A percentile compares a stretch with the other conserved stretches of the same genome.
These are phyloP conservation scores for Oxyura jamaicensis DNA, from an alignment of 2,113 vertebrate species.

Conservation along the genomic window DNA sequence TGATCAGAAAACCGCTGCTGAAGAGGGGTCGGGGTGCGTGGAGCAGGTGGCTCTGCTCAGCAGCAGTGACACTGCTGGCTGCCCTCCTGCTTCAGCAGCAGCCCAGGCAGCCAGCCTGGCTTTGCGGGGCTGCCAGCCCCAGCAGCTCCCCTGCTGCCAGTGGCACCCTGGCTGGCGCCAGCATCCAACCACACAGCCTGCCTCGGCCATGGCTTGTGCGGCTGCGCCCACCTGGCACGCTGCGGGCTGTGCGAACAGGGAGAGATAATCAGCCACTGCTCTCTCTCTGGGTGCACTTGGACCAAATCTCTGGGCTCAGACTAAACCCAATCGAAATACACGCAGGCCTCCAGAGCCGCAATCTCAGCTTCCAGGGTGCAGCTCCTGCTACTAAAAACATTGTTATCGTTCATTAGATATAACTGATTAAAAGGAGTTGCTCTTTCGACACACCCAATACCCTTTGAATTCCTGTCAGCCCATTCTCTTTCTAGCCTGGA, in stretches of 20 bases:
- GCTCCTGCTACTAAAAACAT: background rate
- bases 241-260: accelerated
- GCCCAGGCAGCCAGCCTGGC: background rate
- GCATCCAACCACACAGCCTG: background rate
- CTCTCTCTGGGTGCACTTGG: background rate
- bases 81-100: background rate
- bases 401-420: background rate
- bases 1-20: background rate
- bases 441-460: background rate
- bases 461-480: background rate
- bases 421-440: background rate
- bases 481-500: background rate
- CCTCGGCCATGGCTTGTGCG: accelerated
- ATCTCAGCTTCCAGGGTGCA: background rate
- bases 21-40: accelerated
- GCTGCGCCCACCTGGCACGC: accelerated
- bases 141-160: background rate
- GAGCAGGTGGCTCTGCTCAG: background rate
- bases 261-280: background rate
- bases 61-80: background rate
- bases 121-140: background rate
- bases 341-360: background rate
- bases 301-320: background rate
- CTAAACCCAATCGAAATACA: background rate
- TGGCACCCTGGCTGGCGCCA: background rate